phyloP scores from a whole-genome alignment of 1,140 invertebrate species.

The Trinorchestia longiramus region DNA sequence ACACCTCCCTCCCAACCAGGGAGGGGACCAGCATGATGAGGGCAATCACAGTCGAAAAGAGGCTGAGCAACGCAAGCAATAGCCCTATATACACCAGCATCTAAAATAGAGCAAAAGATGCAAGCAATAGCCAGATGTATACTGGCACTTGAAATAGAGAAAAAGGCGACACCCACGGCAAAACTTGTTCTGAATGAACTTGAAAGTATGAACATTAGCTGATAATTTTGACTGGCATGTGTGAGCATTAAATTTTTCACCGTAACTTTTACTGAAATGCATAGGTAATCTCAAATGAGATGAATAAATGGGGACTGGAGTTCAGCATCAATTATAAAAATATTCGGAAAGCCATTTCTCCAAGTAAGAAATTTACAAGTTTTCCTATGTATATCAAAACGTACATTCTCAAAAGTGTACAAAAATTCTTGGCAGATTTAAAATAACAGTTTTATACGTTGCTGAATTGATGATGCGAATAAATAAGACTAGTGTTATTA shows the following conservation, averaged over 20 bases:
- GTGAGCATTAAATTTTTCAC: neutral
- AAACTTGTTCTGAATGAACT: no score
- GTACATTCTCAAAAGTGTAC: neutral
- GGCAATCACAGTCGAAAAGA: neutral
- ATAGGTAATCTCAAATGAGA: neutral
- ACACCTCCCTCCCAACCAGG: neutral
- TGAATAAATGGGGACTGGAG: neutral
- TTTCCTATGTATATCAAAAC: neutral
- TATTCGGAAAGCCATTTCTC: neutral
- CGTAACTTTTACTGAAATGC: neutral
- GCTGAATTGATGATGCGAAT: neutral
- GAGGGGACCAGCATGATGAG: neutral
- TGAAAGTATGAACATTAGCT: neutral
- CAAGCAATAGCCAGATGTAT: neutral
- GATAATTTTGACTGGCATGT: neutral
- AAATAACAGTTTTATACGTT: neutral
- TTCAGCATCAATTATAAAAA: neutral
- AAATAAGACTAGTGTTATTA: neutral
- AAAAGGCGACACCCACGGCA: neutral
- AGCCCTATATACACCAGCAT: neutral
- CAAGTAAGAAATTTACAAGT: neutral
- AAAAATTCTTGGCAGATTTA: neutral
- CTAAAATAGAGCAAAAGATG: neutral
- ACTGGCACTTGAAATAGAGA: neutral
- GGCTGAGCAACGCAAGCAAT: neutral